Evolutionary conservation across 1,140 invertebrate genomes (phyloP).

Genomic region (Drosophila lacteicornis): DNA sequence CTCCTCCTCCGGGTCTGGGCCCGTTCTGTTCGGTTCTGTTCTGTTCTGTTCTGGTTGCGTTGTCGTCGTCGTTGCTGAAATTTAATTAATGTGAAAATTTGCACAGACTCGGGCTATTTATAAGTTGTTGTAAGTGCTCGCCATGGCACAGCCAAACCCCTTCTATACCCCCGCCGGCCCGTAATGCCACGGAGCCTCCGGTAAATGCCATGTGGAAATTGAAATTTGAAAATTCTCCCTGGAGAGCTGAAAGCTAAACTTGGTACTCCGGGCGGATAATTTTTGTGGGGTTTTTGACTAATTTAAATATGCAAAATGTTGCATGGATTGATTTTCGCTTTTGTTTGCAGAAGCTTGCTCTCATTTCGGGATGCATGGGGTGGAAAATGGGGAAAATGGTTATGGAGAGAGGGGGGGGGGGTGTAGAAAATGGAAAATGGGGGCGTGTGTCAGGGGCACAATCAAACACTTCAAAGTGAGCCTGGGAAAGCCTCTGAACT

Average conservation of each 20-base stretch:
- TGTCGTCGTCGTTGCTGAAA: constrained; percentile 70
- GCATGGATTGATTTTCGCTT: constrained; percentile 53
- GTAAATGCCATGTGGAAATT: constrained; percentile 52
- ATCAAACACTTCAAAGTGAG: constrained; percentile 53
- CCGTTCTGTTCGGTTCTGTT: constrained; percentile 14
- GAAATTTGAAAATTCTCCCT: constrained; percentile 44
- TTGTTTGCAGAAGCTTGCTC: constrained; percentile 40
- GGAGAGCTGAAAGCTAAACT: constrained; percentile 24
- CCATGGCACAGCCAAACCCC: constrained; percentile 37
- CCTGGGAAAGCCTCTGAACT: constrained; percentile 45
- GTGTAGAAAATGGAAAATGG: constrained; percentile 14
- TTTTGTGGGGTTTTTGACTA: constrained; percentile 28
- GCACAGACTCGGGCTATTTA: constrained; percentile 83
- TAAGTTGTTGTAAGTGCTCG: constrained; percentile 81
- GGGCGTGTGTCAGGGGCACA: constrained; percentile 38
- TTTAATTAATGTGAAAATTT: constrained; percentile 84
- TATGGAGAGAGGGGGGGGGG: too few relatives aligned
- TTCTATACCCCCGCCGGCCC: neutral
- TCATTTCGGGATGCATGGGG: constrained; percentile 19
- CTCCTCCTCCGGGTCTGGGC: neutral
- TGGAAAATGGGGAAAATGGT: neutral
- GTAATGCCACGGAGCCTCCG: neutral
- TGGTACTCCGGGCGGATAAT: neutral
- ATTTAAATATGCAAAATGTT: constrained; percentile 54
- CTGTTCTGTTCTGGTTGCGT: constrained; percentile 43